Evolutionary conservation across 2,113 vertebrate genomes (phyloP), one percentile per base, ranked within the genome.

Genomic region (Rallus limicola): DNA sequence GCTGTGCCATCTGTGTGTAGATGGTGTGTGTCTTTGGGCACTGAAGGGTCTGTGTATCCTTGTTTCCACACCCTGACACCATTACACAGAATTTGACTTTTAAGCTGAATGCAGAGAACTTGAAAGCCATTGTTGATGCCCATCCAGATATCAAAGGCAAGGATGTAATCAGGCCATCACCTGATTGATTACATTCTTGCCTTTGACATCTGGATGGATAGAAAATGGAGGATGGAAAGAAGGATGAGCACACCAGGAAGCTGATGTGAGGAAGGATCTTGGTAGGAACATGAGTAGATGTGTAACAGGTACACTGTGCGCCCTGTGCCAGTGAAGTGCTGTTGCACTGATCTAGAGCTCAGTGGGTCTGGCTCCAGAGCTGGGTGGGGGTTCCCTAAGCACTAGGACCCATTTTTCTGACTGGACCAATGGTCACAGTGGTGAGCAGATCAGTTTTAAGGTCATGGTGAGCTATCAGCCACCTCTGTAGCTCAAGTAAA

Each of bases 311-410:
- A 23, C 14, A 40, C 25, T 16, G 38, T 0, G 9, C 33, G 17
- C 6, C 63, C 79, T 46, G 38, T 31, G 40, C 55, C 9, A 15
- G 16, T 13, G 74, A 36, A 55, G n/a, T 3, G n/a, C 28, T 38
- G 56, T 23, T 63, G 33, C 21, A 17, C 25, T 12, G 5, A 40
- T 4, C 34, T 29, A 42, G 13, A 63, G 40, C 14, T 16, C 8
- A 5, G 26, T 11, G 52, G 34, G 34, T 23, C 58, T 28, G 58
- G 34, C 33, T 64, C 42, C 31, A 26, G 55, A 19, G 65, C 4
- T 5, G 3, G 29, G 56, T 0, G 0, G n/a, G 12, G 2, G 5
- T 10, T 48, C 63, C 31, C 16, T 23, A 62, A 18, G 34, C 17
- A 4, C 5, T 60, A 11, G 24, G 63, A 29, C 42, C 23, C 44